Base-by-base conservation (phyloP, 2,888 invertebrate genomes). In the Caenorhabditis drosophilae region DNA sequence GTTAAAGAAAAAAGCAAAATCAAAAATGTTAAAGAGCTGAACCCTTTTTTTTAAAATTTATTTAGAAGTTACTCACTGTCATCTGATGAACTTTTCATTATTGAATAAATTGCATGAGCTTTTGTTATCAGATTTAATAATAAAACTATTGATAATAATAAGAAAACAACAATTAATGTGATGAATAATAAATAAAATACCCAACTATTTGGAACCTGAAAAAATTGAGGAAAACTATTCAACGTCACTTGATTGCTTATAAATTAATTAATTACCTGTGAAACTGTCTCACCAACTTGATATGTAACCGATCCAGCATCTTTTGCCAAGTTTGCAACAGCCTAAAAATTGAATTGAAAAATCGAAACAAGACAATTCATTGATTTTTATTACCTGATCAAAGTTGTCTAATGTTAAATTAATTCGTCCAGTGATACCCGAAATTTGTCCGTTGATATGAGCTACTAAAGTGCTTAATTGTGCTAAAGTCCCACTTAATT, bases 121-220 rank as follows among this genome's bases (percentile, higher is more conserved):
- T 77, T 78, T 20, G 80, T 77, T 54, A 76, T 58, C 38, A 82
- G 67, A 60, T 76, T 79, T 22, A 81, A 72, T 7, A 79, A 50
- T 12, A 81, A 72, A 25, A 81, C 71, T 20, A 79, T 55, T 25
- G 81, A 80, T 23, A 81, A 66, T 22, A 82, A 67, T 34, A 82
- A 63, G 46, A 81, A 75, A 9, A 81, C 81, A 34, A 79, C 63
- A 25, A 80, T 82, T 12, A 81, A 63, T 4, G 81, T 77, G 38
- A 81, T 78, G 57, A 81, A 79, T 25, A 81, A 67, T 12, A 82
- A 55, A 55, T 81, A 81, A 68, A 81, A 81, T n/a, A 81, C 77
- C 81, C 81, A 81, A 25, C 78, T 70, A 46, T 79, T 78, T 16
- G 81, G 81, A 35, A 81, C 70, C 79, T 79, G 51, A 50, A 73